These are phyloP conservation scores for Quadroppia sp. DNA, from an alignment of 2,888 invertebrate species.

Conservation along the genomic window DNA sequence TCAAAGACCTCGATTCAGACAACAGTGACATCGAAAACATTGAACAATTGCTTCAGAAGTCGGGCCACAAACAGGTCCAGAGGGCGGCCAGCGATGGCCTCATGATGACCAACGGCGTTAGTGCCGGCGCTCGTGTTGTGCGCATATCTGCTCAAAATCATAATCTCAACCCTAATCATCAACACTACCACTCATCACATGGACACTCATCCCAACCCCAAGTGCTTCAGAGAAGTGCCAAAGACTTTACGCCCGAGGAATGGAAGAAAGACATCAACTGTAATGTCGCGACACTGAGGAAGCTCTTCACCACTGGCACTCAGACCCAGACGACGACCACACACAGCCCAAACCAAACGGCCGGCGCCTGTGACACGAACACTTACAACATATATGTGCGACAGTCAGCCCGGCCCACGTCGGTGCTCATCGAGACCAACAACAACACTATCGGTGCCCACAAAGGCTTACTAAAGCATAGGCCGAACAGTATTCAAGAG, in stretches of 20 bases:
- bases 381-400: constrained; percentile 22
- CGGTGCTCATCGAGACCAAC: constrained; percentile 17
- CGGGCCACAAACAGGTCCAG: constrained; percentile 26
- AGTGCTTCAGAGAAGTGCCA: constrained; percentile 43
- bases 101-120: neutral
- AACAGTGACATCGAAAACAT: constrained; percentile 7
- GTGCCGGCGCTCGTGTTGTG: constrained; percentile 21
- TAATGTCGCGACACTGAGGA: constrained; percentile 5
- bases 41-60: neutral
- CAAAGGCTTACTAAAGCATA: neutral
- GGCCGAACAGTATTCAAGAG: constrained; percentile 15
- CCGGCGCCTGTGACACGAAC: neutral
- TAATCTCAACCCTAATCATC: neutral
- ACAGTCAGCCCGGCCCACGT: neutral
- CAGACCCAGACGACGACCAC: neutral
- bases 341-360: neutral
- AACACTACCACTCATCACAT: constrained; percentile 7
- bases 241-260: constrained; percentile 44
- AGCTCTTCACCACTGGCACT: constrained; percentile 6
- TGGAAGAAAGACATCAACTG: constrained; percentile 28
- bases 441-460: neutral
- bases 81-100: constrained; percentile 11
- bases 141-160: constrained; percentile 28
- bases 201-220: constrained; percentile 61
- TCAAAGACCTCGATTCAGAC: constrained; percentile 40